Base-by-base conservation (phyloP, 2,797 vertebrate species). In the Mus spretus region DNA sequence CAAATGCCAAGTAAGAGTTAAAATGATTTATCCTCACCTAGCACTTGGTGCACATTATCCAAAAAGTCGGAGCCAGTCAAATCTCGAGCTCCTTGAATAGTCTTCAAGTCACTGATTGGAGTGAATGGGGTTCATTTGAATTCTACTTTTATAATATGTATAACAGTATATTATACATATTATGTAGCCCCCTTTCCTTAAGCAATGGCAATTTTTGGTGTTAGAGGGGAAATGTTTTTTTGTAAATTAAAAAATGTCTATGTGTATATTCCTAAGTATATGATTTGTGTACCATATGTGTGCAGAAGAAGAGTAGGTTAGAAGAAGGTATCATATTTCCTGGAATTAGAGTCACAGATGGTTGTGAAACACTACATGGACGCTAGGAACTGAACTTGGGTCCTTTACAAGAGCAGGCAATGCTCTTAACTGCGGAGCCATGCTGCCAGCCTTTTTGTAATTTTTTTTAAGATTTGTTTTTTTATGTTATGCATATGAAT, bases 1-100 rank as follows among this genome's bases (percentile, higher is more conserved):
- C 98, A 99, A 99, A 99, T 99, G 99, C 99, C 99, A 99, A 99
- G 99, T 99, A 99, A 99, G 99, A 98, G 99, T 99, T 99, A 98
- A 98, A 95, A 95, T 97, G 95, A 97, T 98, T 98, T 98, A 95
- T 97, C 98, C 83, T 97, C 94, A 93, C 93, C 81, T 97, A 95
- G 89, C 94, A 80, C 85, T 91, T 95, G 95, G 82, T 97, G 92
- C 95, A 95, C 95, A 82, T 91, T 95, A 59, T 96, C 84, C 84
- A 95, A 92, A 91, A 95, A 78, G 81, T 91, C 34, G 82, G 91
- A 97, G 93, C 91, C 93, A 94, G 53, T 97, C 87, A 91, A 61
- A 82, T 96, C 89, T 95, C 67, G 80, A 90, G 37, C 31, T 97
- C 97, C 70, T 95, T 94, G 67, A 92, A 67, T 90, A 97, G 88